Percentiles rank a stretch among this genome's conserved stretches.
Conservation (phyloP, 2,888 invertebrate genomes). For the Lepidonotus clava region DNA sequence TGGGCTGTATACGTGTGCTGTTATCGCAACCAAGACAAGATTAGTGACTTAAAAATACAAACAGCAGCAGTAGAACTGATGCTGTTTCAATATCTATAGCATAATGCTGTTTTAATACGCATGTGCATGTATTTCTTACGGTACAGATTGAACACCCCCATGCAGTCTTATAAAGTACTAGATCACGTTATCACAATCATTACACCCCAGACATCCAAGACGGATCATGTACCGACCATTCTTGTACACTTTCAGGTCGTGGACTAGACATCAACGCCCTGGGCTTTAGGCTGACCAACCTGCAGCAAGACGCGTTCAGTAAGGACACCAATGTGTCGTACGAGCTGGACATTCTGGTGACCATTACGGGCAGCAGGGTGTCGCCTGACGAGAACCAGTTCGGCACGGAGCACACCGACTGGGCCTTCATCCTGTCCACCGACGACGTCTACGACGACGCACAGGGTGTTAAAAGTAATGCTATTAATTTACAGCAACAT, state of each 20-base stretch:
- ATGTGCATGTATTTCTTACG: too few relatives aligned
- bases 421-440: conserved; percentile 3
- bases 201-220: too few relatives aligned
- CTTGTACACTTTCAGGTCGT: neutral
- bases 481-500: too few relatives aligned
- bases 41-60: too few relatives aligned
- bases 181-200: too few relatives aligned
- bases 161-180: neutral
- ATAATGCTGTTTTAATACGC: too few relatives aligned
- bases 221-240: too few relatives aligned
- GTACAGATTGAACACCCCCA: neutral
- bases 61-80: too few relatives aligned
- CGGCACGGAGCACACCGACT: conserved; percentile 18
- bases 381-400: neutral
- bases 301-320: neutral
- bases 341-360: neutral
- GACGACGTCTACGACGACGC: neutral
- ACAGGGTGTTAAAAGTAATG: too few relatives aligned
- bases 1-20: neutral
- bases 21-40: too few relatives aligned
- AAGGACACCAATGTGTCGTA: neutral
- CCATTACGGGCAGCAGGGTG: conserved; percentile 1
- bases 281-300: neutral
- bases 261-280: neutral
- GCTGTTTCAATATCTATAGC: too few relatives aligned